phyloP scores from a whole-genome alignment of 2,113 vertebrate species.

The Sphyrna mokarran region DNA sequence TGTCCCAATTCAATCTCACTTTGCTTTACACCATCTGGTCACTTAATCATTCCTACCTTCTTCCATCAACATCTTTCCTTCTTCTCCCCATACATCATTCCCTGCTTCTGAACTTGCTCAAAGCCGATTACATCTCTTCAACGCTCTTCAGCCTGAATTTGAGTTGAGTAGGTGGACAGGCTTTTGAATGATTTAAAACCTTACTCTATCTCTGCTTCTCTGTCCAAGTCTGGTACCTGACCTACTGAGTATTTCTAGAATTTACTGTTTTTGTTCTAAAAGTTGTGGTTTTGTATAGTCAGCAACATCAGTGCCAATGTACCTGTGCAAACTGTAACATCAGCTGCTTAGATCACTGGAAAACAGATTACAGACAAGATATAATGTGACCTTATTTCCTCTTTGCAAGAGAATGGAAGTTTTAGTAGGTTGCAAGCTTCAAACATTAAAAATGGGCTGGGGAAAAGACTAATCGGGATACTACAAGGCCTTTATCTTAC shows the following conservation, averaged over 20 bases:
- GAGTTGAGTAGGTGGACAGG: background rate
- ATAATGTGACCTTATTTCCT: background rate
- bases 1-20: background rate
- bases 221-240: background rate
- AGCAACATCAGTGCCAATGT: background rate
- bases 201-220: no score
- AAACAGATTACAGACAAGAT: conserved; percentile 23
- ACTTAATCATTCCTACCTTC: background rate
- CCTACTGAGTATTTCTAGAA: background rate
- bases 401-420: background rate
- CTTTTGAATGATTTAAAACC: background rate
- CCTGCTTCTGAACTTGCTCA: background rate
- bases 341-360: conserved; percentile 1
- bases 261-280: background rate
- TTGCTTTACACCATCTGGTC: background rate
- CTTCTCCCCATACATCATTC: background rate
- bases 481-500: background rate
- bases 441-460: background rate
- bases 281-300: conserved; percentile 1
- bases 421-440: background rate
- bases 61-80: background rate
- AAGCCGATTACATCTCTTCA: background rate
- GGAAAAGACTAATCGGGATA: background rate
- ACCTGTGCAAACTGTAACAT: background rate
- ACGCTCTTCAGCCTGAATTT: background rate